Evolutionary conservation across 1,140 invertebrate genomes (phyloP).

Genomic region (Neotoxoptera formosana): DNA sequence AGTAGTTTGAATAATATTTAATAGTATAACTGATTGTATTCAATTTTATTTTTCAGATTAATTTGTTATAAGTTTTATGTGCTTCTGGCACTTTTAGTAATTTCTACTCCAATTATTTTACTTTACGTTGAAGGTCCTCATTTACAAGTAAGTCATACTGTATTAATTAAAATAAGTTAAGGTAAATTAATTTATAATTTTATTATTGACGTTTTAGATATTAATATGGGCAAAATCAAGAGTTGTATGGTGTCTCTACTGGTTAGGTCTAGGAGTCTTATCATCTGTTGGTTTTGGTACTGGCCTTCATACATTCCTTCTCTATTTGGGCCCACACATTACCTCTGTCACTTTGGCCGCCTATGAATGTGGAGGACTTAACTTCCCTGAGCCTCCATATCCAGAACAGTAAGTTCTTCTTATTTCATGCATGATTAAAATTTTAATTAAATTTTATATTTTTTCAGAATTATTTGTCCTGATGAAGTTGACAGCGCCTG

Average conservation of each 20-base stretch:
- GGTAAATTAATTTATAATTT: neutral
- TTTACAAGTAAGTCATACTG: slow-evolving; percentile 66
- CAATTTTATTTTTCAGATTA: slow-evolving; percentile 63
- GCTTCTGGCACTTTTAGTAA: slow-evolving; percentile 63
- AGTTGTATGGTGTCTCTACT: slow-evolving; percentile 85
- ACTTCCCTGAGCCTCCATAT: slow-evolving; percentile 94
- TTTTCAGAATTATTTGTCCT: slow-evolving; percentile 81
- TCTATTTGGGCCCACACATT: slow-evolving; percentile 94
- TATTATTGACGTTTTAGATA: slow-evolving; percentile 59
- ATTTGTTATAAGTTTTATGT: slow-evolving; percentile 63
- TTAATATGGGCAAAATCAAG: slow-evolving; percentile 63
- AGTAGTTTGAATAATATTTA: neutral
- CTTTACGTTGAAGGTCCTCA: slow-evolving; percentile 69
- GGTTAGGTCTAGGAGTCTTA: slow-evolving; percentile 93
- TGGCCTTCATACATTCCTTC: slow-evolving; percentile 96
- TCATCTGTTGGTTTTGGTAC: slow-evolving; percentile 98
- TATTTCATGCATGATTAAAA: slow-evolving; percentile 31
- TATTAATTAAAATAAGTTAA: neutral
- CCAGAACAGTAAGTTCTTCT: slow-evolving; percentile 77
- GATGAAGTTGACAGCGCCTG: slow-evolving; percentile 69
- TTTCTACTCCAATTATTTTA: slow-evolving; percentile 65
- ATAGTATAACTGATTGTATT: neutral
- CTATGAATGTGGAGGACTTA: slow-evolving; percentile 92
- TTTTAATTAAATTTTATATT: slow-evolving; percentile 51
- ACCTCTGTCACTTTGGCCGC: slow-evolving; percentile 96